Percentiles rank a stretch among this genome's conserved stretches.
phyloP scores from a whole-genome alignment of 2,797 vertebrate genomes.

The Cyclopterus lumpus region DNA sequence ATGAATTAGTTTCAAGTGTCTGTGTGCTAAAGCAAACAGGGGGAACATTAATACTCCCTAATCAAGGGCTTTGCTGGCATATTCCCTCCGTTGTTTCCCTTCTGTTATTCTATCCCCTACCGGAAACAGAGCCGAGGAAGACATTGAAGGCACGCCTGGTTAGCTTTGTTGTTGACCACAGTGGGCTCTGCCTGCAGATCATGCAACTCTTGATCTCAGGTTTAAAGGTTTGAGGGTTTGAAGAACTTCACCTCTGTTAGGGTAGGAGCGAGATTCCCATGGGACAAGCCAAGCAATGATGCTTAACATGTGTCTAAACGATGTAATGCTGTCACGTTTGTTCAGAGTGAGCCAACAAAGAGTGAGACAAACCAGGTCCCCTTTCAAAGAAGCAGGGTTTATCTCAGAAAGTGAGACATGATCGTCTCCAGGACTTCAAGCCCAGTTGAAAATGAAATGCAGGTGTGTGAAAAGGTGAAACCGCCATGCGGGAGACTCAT shows the following conservation, averaged over 20 bases:
- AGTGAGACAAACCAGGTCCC: slow-evolving; percentile 2
- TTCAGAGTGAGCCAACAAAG: slow-evolving; percentile 13
- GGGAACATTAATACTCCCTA: slow-evolving; percentile 79
- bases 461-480: slow-evolving; percentile 43
- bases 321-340: slow-evolving; percentile 16
- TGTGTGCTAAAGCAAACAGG: slow-evolving; percentile 78
- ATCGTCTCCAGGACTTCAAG: slow-evolving; percentile 28
- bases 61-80: slow-evolving; percentile 78
- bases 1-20: slow-evolving; percentile 82
- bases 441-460: slow-evolving; percentile 30
- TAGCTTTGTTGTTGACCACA: slow-evolving; percentile 1
- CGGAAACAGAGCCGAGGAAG: slow-evolving; percentile 33
- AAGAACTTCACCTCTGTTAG: neutral
- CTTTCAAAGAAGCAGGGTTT: slow-evolving; percentile 17
- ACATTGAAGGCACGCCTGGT: slow-evolving; percentile 28
- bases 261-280: neutral
- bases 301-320: slow-evolving; percentile 16
- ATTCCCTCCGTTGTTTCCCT: slow-evolving; percentile 68
- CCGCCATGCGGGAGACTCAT: neutral
- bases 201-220: slow-evolving; percentile 9
- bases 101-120: slow-evolving; percentile 68
- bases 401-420: slow-evolving; percentile 32
- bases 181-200: slow-evolving; percentile 10
- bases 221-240: slow-evolving; percentile 14
- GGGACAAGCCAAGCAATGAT: neutral